Evolutionary conservation across 2,888 invertebrate genomes (phyloP).

Genomic region (Folsomia manolachei): DNA sequence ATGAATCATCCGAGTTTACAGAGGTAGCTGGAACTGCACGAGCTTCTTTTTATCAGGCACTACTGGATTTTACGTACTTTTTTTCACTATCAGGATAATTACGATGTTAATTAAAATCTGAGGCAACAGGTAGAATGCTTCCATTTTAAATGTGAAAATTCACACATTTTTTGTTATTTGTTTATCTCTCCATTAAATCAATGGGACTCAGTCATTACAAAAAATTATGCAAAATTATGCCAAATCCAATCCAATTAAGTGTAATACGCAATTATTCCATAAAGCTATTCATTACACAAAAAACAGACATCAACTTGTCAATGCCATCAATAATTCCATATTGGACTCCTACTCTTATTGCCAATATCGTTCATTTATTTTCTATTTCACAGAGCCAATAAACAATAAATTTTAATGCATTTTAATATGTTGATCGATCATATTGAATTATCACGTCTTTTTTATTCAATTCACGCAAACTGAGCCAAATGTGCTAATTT

Average conservation of each 20-base stretch:
- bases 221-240: no score
- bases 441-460: not conserved
- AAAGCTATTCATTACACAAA: no score
- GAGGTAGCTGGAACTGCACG: constrained; percentile 5
- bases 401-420: constrained; percentile 2
- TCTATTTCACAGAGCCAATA: no score
- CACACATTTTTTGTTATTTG: no score
- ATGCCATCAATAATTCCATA: not conserved
- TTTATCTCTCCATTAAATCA: no score
- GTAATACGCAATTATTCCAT: no score
- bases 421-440: not conserved
- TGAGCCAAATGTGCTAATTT: not conserved
- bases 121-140: no score
- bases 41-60: not conserved
- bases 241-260: no score
- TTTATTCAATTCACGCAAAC: not conserved
- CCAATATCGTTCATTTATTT: no score
- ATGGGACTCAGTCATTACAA: no score
- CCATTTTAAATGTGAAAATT: no score
- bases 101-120: not conserved
- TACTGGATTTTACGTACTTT: not conserved
- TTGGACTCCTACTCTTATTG: no score
- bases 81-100: not conserved
- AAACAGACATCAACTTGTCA: not conserved
- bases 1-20: not conserved